Evolutionary conservation across 2,888 invertebrate genomes (phyloP).

Genomic region (Harpalus rufipes): DNA sequence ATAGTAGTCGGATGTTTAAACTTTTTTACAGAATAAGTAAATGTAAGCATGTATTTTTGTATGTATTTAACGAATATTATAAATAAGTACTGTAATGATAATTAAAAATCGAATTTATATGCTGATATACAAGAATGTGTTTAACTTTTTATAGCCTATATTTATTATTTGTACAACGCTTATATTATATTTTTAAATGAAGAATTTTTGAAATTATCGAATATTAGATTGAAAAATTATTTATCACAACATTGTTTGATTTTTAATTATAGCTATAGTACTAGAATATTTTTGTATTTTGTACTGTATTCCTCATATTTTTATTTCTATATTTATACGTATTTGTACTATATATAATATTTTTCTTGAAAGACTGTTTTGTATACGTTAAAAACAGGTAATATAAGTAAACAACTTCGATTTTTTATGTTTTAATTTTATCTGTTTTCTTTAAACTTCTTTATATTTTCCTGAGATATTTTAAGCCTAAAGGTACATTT

Average conservation of each 20-base stretch:
- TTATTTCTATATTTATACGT: conserved; percentile 8
- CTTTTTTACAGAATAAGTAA: neutral
- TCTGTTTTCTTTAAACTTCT: neutral
- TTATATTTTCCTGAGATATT: neutral
- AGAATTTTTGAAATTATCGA: too few relatives aligned
- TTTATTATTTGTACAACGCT: too few relatives aligned
- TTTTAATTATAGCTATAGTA: neutral
- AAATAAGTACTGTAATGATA: neutral
- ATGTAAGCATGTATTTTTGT: neutral
- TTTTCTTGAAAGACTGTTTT: conserved; percentile 34
- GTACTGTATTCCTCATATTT: conserved; percentile 1
- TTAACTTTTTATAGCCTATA: too few relatives aligned
- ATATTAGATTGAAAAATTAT: too few relatives aligned
- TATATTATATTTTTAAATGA: too few relatives aligned
- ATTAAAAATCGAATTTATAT: neutral
- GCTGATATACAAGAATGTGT: too few relatives aligned
- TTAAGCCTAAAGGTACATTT: too few relatives aligned
- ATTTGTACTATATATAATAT: neutral
- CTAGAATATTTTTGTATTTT: conserved; percentile 21
- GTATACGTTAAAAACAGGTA: conserved; percentile 17
- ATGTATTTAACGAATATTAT: neutral
- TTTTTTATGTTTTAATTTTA: conserved; percentile 20
- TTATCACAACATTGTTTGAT: neutral
- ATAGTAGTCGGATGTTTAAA: too few relatives aligned
- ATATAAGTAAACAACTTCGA: conserved; percentile 11